These are phyloP conservation scores for Galagoides demidoff DNA, from an alignment of 2,797 vertebrate species.

Conservation along the genomic window DNA sequence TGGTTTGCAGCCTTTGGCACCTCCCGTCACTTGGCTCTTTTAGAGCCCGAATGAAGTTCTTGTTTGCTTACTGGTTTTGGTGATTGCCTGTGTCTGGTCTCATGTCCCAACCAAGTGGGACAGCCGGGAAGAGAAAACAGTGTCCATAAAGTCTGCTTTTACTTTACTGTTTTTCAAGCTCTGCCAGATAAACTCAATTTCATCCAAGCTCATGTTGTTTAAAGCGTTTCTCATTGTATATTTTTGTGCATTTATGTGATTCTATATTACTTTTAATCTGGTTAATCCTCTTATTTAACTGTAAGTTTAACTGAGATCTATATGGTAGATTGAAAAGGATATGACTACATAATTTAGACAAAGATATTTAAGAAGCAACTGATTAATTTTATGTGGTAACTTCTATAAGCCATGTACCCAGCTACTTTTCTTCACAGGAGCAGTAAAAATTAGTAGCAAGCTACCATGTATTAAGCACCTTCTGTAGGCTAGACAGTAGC, in stretches of 20 bases:
- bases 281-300: background rate
- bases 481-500: background rate
- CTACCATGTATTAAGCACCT: background rate
- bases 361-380: background rate
- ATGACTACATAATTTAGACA: slow-evolving; percentile 15
- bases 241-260: slow-evolving; percentile 15
- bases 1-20: background rate
- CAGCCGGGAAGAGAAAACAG: background rate
- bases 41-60: background rate
- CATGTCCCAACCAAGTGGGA: background rate
- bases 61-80: background rate
- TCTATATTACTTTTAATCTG: background rate
- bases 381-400: background rate
- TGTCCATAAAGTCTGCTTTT: background rate
- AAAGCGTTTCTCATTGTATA: background rate
- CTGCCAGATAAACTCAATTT: slow-evolving; percentile 23
- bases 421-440: background rate
- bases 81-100: background rate
- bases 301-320: slow-evolving; percentile 1
- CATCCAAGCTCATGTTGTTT: background rate
- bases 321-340: background rate
- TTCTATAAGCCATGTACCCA: background rate
- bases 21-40: background rate
- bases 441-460: background rate
- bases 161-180: background rate